These are phyloP conservation scores for Kryptopterus vitreolus DNA, from an alignment of 2,797 vertebrate species.

Conservation along the genomic window DNA sequence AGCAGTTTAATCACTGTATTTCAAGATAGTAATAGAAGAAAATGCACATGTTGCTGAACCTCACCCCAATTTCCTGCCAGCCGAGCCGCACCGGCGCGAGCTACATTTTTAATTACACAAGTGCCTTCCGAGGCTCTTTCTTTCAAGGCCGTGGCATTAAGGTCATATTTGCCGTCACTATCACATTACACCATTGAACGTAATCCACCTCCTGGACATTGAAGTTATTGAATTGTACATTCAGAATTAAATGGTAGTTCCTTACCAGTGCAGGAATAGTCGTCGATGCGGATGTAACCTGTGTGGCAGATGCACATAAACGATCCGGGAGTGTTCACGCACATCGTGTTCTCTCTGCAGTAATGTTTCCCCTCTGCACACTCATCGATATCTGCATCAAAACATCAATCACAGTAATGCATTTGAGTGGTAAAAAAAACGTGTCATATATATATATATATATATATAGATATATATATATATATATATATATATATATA, in stretches of 20 bases:
- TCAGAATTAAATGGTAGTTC: not conserved
- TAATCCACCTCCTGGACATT: not conserved
- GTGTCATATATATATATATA: no score
- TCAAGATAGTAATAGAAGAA: slow-evolving; percentile 2
- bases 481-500: no score
- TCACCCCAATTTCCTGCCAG: slow-evolving; percentile 47
- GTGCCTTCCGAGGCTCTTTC: slow-evolving; percentile 50
- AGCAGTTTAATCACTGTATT: slow-evolving; percentile 29
- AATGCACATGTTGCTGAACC: slow-evolving; percentile 21
- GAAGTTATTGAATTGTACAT: not conserved
- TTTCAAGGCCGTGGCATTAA: slow-evolving; percentile 18
- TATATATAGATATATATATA: no score
- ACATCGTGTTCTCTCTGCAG: slow-evolving; percentile 72
- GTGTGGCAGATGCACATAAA: slow-evolving; percentile 86
- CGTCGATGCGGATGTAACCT: slow-evolving; percentile 84
- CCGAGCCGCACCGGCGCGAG: slow-evolving; percentile 62
- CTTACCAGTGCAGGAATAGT: slow-evolving; percentile 87
- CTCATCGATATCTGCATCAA: slow-evolving; percentile 61
- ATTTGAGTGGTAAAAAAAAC: no score
- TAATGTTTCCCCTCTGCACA: slow-evolving; percentile 86
- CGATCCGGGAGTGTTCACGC: slow-evolving; percentile 83
- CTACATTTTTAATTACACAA: slow-evolving; percentile 71
- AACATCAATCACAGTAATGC: no score
- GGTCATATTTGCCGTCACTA: not conserved
- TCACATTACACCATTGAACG: not conserved